Base-by-base conservation (phyloP, 2,888 invertebrate genomes). In the Lepidonotus clava region DNA sequence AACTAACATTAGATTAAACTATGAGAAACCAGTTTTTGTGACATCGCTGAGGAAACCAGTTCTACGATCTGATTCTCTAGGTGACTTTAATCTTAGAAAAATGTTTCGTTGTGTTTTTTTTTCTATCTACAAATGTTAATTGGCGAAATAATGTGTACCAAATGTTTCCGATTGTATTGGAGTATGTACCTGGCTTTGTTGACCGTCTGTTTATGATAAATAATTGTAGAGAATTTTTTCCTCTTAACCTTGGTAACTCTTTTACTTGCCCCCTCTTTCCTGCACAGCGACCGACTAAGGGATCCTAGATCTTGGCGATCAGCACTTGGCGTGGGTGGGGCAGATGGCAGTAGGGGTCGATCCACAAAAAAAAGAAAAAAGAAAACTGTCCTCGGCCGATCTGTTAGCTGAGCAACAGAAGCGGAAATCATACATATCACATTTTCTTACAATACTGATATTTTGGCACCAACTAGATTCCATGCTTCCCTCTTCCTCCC, bases 381-480 rank as follows among this genome's bases (percentile, higher is more conserved):
- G 80, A 28, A 80, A 51, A 41, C 21, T 46, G 28, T 32, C 41
- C 46, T 80, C 24, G 46, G 80, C 41, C 80, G 18, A 32, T 6
- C 28, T 46, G 80, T 34, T 32, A 34, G 76, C 76, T 76, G 76
- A n/a, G 34, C 76, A 21, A 76, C 38, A 40, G 38, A 76, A 76
- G 76, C 40, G 76, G 80, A 51, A 11, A 80, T 24, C 41, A 80
- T 80, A 80, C 80, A 80, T 80, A 80, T 80, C 80, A 80, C 80
- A 51, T 80, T 80, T 80, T 80, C 80, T 80, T 80, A 80, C 80
- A 80, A 32, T 80, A 80, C 28, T 51, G 51, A 80, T 46, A 80
- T 46, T 46, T 80, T 80, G 80, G 51, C 80, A 51, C 80, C 51
- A 80, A 32, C 80, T 80, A 80, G 41, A 36, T 41, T 18, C 34